Evolutionary conservation across 2,113 vertebrate species (phyloP).

Genomic region (Bubo scandiacus): DNA sequence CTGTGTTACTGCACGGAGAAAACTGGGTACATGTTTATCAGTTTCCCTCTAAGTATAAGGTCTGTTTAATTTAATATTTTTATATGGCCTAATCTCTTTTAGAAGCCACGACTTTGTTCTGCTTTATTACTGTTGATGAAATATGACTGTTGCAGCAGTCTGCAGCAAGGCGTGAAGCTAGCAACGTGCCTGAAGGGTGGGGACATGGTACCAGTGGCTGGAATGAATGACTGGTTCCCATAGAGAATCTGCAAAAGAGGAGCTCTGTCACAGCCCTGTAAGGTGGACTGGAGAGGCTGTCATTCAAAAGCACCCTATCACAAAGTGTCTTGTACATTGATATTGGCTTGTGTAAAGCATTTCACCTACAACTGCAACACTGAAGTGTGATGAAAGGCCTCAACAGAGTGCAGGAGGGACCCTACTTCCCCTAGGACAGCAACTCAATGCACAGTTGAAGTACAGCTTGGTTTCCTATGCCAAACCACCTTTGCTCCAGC

Average conservation of each 20-base stretch:
- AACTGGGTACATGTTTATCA: conserved; percentile 12
- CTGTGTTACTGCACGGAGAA: neutral
- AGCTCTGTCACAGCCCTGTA: neutral
- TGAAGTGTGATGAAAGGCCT: neutral
- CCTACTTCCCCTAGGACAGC: neutral
- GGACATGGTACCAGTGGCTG: neutral
- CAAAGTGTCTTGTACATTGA: neutral
- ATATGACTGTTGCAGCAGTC: neutral
- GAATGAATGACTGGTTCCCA: neutral
- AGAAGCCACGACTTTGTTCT: neutral
- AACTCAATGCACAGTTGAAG: accelerated
- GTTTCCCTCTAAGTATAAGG: neutral
- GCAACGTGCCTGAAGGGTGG: neutral
- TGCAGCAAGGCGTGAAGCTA: neutral
- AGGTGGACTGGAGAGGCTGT: neutral
- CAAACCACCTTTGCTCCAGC: neutral
- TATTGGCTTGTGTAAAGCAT: neutral
- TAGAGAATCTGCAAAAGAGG: neutral
- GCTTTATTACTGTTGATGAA: neutral
- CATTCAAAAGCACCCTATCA: neutral
- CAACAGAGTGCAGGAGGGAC: neutral
- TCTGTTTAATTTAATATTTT: neutral
- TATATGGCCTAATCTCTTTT: neutral
- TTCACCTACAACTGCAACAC: neutral
- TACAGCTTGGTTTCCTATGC: neutral